phyloP scores from a whole-genome alignment of 2,113 vertebrate genomes.

The Sebastes fasciatus region DNA sequence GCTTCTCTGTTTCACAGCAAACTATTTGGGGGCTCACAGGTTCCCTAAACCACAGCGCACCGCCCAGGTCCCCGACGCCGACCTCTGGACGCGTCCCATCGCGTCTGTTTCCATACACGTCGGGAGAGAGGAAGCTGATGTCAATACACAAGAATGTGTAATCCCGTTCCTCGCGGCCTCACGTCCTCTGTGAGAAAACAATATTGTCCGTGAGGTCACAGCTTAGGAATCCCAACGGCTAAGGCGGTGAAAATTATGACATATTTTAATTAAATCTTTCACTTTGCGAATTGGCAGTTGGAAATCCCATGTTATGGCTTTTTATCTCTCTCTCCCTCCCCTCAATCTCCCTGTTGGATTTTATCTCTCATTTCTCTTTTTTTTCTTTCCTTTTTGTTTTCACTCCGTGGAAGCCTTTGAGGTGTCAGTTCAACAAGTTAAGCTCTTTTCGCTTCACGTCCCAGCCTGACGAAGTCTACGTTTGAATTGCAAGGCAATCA shows the following conservation, averaged over 20 bases:
- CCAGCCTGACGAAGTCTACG: slow-evolving; percentile 42
- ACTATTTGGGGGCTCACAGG: slow-evolving; percentile 30
- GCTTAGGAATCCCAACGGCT: slow-evolving; percentile 80
- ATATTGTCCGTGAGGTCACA: slow-evolving; percentile 81
- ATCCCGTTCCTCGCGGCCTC: slow-evolving; percentile 80
- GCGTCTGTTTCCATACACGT: slow-evolving; percentile 71
- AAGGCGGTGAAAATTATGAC: slow-evolving; percentile 80
- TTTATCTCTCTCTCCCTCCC: slow-evolving; percentile 26
- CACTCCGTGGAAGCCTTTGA: slow-evolving; percentile 66
- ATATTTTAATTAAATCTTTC: slow-evolving; percentile 85
- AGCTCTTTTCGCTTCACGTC: slow-evolving; percentile 71
- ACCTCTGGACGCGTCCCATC: slow-evolving; percentile 74
- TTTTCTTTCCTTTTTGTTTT: slow-evolving; percentile 54
- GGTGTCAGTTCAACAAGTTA: slow-evolving; percentile 75
- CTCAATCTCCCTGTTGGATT: slow-evolving; percentile 41
- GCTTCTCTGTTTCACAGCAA: slow-evolving; percentile 3
- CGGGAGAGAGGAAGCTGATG: slow-evolving; percentile 79
- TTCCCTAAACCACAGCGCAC: slow-evolving; percentile 30
- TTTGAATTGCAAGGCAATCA: slow-evolving; percentile 67
- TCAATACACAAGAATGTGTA: slow-evolving; percentile 84
- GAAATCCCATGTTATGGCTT: slow-evolving; percentile 74
- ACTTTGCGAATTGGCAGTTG: slow-evolving; percentile 79
- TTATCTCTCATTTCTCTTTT: slow-evolving; percentile 44
- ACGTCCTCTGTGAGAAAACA: slow-evolving; percentile 80
- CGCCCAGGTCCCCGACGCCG: slow-evolving; percentile 29